Evolutionary conservation across 2,113 vertebrate species (phyloP).

Genomic region (Piprites chloris): DNA sequence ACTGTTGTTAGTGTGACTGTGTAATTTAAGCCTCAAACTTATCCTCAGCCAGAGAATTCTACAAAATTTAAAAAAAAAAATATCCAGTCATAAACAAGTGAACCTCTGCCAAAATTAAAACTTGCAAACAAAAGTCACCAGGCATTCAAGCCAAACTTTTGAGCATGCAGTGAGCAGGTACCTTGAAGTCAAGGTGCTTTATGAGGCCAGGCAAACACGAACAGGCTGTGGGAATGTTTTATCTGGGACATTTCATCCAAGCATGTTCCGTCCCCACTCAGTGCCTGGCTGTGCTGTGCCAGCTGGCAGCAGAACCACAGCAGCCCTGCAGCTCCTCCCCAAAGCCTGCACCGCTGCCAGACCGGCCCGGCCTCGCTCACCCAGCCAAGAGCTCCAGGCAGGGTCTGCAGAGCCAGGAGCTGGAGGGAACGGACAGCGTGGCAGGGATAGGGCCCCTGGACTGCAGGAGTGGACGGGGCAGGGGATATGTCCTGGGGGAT

Average conservation of each 20-base stretch:
- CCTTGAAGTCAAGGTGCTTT: not conserved
- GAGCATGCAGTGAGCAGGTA: rapidly evolving
- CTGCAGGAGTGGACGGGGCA: not conserved
- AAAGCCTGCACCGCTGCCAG: not conserved
- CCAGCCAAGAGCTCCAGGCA: not conserved
- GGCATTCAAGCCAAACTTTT: not conserved
- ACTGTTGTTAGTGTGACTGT: not conserved
- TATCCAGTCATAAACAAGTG: not conserved
- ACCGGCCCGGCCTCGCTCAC: rapidly evolving
- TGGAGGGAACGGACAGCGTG: not conserved
- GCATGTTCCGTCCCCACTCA: rapidly evolving
- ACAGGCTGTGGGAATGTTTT: not conserved
- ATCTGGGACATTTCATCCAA: not conserved
- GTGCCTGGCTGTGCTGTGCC: not conserved
- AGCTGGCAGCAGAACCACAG: not conserved
- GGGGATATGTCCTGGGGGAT: not conserved
- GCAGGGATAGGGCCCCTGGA: not conserved
- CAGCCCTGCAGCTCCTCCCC: not conserved
- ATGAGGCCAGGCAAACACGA: rapidly evolving
- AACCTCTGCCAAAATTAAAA: not conserved
- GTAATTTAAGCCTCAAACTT: not conserved
- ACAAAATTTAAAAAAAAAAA: not conserved
- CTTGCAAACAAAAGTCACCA: not conserved
- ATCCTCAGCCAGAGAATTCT: not conserved
- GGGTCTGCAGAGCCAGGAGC: not conserved